phyloP scores from a whole-genome alignment of 37 sponge, comb jelly and placozoan genomes.

The Ephydatia muelleri region DNA sequence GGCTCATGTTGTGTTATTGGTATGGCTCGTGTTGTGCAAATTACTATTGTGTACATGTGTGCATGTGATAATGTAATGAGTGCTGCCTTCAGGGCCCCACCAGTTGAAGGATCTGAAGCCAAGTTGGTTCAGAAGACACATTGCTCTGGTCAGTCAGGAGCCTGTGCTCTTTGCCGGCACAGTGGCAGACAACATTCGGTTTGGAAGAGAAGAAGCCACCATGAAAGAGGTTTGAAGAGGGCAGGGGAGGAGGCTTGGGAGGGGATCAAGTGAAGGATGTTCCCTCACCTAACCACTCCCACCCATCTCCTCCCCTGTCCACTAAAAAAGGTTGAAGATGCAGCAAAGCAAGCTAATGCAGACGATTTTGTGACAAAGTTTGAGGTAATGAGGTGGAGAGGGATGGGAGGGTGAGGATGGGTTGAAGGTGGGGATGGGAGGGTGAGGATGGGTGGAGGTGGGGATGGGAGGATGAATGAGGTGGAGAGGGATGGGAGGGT shows the following conservation, averaged over 20 bases:
- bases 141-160: constrained; percentile 85
- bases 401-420: too few relatives aligned
- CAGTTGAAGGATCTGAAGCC: constrained; percentile 72
- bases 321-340: constrained; percentile 76
- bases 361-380: constrained; percentile 82
- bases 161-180: constrained; percentile 87
- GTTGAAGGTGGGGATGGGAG: too few relatives aligned
- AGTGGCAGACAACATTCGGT: constrained; percentile 79
- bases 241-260: background rate
- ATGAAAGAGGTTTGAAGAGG: constrained; percentile 47
- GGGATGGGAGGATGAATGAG: too few relatives aligned
- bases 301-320: background rate
- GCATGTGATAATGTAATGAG: background rate
- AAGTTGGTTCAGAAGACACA: constrained; percentile 68
- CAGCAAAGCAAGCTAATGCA: constrained; percentile 84
- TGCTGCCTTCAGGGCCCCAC: constrained; percentile 34
- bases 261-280: background rate
- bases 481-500: too few relatives aligned
- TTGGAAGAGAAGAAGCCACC: constrained; percentile 74
- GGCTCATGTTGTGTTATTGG: too few relatives aligned
- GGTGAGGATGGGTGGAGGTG: too few relatives aligned
- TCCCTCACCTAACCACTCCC: constrained; percentile 3
- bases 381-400: constrained; percentile 76
- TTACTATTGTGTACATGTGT: background rate
- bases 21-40: background rate